A percentile compares a stretch with the other conserved stretches of the same genome.
phyloP scores from a whole-genome alignment of 2,888 invertebrate species.

The Bhutanitis thaidina region DNA sequence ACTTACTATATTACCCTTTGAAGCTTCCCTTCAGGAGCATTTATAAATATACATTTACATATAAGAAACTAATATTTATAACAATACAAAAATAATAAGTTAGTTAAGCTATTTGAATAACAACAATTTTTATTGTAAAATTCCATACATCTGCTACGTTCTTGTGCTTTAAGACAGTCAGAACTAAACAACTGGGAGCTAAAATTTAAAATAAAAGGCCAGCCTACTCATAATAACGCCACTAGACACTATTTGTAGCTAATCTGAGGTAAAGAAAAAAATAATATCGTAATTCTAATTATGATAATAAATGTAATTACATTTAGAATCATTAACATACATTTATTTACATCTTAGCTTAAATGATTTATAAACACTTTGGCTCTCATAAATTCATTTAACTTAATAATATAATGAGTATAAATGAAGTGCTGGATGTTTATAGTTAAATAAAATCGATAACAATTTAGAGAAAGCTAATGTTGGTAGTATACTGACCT shows the following conservation, averaged over 20 bases:
- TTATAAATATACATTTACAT: constrained; percentile 30
- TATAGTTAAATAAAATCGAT: constrained; percentile 22
- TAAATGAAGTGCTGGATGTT: constrained; percentile 42
- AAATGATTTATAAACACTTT: constrained; percentile 60
- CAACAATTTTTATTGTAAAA: constrained; percentile 43
- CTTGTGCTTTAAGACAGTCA: constrained; percentile 61
- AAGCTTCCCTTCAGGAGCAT: constrained; percentile 25
- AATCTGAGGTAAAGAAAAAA: constrained; percentile 60
- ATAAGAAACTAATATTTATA: constrained; percentile 38
- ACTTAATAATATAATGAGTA: constrained; percentile 65
- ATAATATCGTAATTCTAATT: constrained; percentile 47
- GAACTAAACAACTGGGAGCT: constrained; percentile 24
- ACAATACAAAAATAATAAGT: constrained; percentile 55
- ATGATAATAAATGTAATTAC: constrained; percentile 61
- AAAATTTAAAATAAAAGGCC: constrained; percentile 13
- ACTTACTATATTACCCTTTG: constrained; percentile 22
- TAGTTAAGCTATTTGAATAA: constrained; percentile 46
- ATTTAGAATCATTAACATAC: constrained; percentile 51
- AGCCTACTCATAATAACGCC: constrained; percentile 21
- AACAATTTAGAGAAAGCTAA: constrained; percentile 42
- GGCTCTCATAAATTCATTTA: constrained; percentile 54
- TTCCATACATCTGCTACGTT: constrained; percentile 31
- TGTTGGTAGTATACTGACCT: constrained; percentile 44
- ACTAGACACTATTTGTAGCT: constrained; percentile 30
- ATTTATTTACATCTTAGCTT: constrained; percentile 61